A percentile compares a stretch with the other conserved stretches of the same genome.
These are phyloP conservation scores for Fistularia commersonii DNA, from an alignment of 2,797 vertebrate species.

Conservation along the genomic window DNA sequence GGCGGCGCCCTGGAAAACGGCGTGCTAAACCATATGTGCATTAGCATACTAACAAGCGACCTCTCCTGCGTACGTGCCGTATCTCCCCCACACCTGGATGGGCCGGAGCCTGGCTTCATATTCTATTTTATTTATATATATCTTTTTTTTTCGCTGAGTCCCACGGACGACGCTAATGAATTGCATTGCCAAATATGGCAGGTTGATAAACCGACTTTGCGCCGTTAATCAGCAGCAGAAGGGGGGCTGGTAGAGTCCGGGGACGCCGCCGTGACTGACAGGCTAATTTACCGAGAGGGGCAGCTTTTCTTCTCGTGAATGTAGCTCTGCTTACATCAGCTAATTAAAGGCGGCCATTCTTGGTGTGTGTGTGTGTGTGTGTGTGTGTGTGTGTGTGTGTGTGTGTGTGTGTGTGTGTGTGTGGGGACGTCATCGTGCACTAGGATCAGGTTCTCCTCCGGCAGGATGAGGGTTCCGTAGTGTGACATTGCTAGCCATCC, in stretches of 20 bases:
- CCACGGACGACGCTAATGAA: slow-evolving; percentile 78
- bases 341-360: slow-evolving; percentile 59
- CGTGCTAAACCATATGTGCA: slow-evolving; percentile 74
- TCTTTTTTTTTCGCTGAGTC: slow-evolving; percentile 49
- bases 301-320: slow-evolving; percentile 58
- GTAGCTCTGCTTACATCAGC: slow-evolving; percentile 52
- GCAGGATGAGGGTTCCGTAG: too few relatives aligned
- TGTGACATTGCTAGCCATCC: too few relatives aligned
- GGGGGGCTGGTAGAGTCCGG: slow-evolving; percentile 70
- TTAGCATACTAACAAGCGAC: slow-evolving; percentile 79
- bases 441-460: neutral
- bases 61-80: slow-evolving; percentile 20
- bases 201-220: slow-evolving; percentile 78
- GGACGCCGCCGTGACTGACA: slow-evolving; percentile 74
- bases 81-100: slow-evolving; percentile 22
- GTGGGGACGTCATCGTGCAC: too few relatives aligned
- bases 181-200: slow-evolving; percentile 71
- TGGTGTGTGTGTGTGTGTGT: too few relatives aligned
- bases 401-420: too few relatives aligned
- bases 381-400: too few relatives aligned
- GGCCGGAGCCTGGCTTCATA: neutral
- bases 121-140: too few relatives aligned
- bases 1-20: slow-evolving; percentile 19
- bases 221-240: slow-evolving; percentile 74
- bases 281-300: slow-evolving; percentile 74